These are phyloP conservation scores for Percopsis transmontana DNA, from an alignment of 2,113 vertebrate genomes.

Conservation along the genomic window DNA sequence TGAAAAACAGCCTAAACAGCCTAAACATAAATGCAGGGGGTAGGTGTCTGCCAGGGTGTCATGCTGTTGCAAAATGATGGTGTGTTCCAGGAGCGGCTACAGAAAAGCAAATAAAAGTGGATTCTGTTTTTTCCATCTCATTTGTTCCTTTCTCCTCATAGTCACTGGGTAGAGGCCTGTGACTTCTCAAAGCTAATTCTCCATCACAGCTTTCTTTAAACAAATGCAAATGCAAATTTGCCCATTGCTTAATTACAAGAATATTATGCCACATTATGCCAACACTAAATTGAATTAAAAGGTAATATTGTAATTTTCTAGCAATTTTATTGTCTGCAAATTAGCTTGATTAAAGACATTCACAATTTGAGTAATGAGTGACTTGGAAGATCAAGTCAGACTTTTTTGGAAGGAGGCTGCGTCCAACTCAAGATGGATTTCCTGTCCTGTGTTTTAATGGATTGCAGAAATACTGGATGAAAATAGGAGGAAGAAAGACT, in stretches of 20 bases:
- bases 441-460: conserved; percentile 13
- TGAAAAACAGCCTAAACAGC: not conserved
- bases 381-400: conserved; percentile 34
- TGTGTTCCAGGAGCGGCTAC: conserved; percentile 28
- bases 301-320: conserved; percentile 20
- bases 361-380: conserved; percentile 28
- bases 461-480: conserved; percentile 18
- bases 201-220: conserved; percentile 51
- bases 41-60: conserved; percentile 40
- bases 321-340: conserved; percentile 43
- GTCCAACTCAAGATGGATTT: conserved; percentile 38
- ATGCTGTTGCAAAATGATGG: conserved; percentile 50
- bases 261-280: conserved; percentile 28
- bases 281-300: conserved; percentile 56
- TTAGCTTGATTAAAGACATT: conserved; percentile 49
- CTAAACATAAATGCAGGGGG: conserved; percentile 44
- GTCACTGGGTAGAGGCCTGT: conserved; percentile 34
- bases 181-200: conserved; percentile 21
- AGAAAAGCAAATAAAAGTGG: conserved; percentile 60
- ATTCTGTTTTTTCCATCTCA: conserved; percentile 66
- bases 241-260: conserved; percentile 28
- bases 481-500: conserved; percentile 24
- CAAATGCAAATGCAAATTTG: conserved; percentile 11
- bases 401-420: conserved; percentile 22
- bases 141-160: conserved; percentile 46